Conservation (phyloP, 2,888 invertebrate genomes). For the Augiades crinisus region DNA sequence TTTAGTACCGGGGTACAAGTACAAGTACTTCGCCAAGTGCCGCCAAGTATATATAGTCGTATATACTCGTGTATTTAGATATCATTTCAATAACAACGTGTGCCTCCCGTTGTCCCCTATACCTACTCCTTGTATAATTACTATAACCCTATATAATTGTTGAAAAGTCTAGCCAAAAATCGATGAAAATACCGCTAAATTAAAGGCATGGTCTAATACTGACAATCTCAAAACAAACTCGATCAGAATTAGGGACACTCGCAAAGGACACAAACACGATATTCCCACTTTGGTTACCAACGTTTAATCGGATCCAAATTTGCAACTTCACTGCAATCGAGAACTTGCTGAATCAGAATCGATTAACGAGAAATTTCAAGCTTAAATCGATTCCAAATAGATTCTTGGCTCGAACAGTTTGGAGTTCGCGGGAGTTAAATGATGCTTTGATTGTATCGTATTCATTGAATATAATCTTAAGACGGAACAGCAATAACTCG, state of each 20-base stretch:
- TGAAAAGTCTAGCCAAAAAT: too few relatives aligned
- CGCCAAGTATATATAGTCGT: too few relatives aligned
- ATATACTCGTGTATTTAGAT: too few relatives aligned
- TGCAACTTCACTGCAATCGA: slow-evolving; percentile 52
- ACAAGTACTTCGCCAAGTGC: too few relatives aligned
- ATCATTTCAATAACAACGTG: too few relatives aligned
- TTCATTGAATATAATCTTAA: slow-evolving; percentile 36
- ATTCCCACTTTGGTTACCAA: slow-evolving; percentile 35
- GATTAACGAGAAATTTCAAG: slow-evolving; percentile 59
- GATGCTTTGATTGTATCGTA: slow-evolving; percentile 49
- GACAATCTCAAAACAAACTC: slow-evolving; percentile 18
- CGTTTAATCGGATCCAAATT: slow-evolving; percentile 43
- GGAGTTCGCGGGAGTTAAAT: slow-evolving; percentile 45
- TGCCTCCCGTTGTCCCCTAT: too few relatives aligned
- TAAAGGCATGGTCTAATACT: too few relatives aligned
- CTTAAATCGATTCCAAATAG: slow-evolving; percentile 51
- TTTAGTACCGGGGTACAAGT: too few relatives aligned
- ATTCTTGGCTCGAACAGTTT: slow-evolving; percentile 41
- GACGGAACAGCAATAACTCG: slow-evolving; percentile 12
- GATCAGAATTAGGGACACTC: slow-evolving; percentile 21
- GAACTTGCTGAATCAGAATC: slow-evolving; percentile 59
- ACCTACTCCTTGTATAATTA: too few relatives aligned
- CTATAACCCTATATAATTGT: too few relatives aligned
- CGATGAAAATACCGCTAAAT: too few relatives aligned
- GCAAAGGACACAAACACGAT: slow-evolving; percentile 34